Percentiles rank a stretch among this genome's conserved stretches.
These are phyloP conservation scores for Propsilocerus akamusi DNA, from an alignment of 1,140 invertebrate species.

Conservation along the genomic window DNA sequence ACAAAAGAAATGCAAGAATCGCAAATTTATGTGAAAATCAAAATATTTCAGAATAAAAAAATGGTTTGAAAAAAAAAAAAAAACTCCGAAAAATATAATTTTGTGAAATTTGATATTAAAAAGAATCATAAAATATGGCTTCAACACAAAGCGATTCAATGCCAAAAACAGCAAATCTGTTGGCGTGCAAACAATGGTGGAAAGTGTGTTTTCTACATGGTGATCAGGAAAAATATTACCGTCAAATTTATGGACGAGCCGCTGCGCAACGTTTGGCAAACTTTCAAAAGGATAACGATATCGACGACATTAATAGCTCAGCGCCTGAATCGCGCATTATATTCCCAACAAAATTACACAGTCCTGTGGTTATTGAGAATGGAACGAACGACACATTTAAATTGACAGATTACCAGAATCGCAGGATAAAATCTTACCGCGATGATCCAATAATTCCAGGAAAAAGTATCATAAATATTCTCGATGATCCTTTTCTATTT, in stretches of 20 bases:
- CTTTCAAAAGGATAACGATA: constrained; percentile 14
- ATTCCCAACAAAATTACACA: not conserved
- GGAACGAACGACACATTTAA: not conserved
- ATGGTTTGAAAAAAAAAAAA: not conserved
- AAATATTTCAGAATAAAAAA: no score
- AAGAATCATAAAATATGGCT: not conserved
- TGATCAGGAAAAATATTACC: constrained; percentile 65
- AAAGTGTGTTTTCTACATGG: constrained; percentile 72
- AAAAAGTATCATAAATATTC: constrained; percentile 13
- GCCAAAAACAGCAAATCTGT: constrained; percentile 38
- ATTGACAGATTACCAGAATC: not conserved
- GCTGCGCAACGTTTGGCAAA: constrained; percentile 27
- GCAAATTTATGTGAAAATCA: no score
- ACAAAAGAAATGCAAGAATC: no score
- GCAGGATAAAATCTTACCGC: not conserved
- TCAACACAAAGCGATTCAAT: constrained; percentile 7
- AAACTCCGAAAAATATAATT: not conserved
- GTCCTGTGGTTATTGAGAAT: not conserved
- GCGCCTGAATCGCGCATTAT: not conserved
- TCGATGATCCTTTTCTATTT: constrained; percentile 23
- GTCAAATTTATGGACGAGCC: constrained; percentile 52
- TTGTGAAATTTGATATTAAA: no score
- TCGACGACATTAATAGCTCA: not conserved
- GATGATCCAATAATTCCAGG: not conserved
- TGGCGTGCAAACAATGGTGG: constrained; percentile 76